phyloP scores from a whole-genome alignment of 2,113 vertebrate species.

The Gymnorhina tibicen region DNA sequence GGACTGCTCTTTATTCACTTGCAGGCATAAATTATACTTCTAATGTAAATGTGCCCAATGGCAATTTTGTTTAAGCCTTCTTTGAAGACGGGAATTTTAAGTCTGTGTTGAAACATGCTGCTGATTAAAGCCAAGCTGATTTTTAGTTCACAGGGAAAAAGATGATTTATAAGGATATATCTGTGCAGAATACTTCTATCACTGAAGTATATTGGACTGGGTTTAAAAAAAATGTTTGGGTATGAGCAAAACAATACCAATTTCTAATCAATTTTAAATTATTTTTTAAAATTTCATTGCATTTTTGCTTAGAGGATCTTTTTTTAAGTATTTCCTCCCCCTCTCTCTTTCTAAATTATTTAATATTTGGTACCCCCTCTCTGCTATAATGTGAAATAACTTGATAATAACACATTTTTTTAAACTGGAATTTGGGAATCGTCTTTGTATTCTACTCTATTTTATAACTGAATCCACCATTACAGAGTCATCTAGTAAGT shows the following conservation, averaged over 20 bases:
- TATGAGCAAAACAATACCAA: neutral
- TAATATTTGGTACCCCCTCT: neutral
- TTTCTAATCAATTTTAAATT: neutral
- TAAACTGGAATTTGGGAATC: neutral
- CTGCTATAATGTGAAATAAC: neutral
- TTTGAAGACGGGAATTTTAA: constrained; percentile 46
- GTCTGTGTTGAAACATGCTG: constrained; percentile 3
- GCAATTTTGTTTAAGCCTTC: constrained; percentile 10
- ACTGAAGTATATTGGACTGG: neutral
- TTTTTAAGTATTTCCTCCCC: neutral
- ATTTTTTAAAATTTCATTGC: neutral
- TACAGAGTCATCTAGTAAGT: neutral
- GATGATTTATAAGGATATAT: neutral
- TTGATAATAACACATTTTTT: neutral
- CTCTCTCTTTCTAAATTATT: neutral
- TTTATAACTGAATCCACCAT: neutral
- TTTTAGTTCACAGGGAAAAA: neutral
- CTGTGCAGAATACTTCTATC: neutral
- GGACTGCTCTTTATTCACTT: constrained; percentile 47
- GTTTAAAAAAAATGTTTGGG: neutral
- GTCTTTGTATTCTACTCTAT: neutral
- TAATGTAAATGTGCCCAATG: constrained; percentile 24
- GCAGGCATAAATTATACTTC: constrained; percentile 52
- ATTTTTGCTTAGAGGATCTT: neutral
- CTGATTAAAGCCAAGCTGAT: constrained; percentile 37